These are phyloP conservation scores for Phodopus roborovskii DNA, from an alignment of 2,113 vertebrate genomes.

Conservation along the genomic window DNA sequence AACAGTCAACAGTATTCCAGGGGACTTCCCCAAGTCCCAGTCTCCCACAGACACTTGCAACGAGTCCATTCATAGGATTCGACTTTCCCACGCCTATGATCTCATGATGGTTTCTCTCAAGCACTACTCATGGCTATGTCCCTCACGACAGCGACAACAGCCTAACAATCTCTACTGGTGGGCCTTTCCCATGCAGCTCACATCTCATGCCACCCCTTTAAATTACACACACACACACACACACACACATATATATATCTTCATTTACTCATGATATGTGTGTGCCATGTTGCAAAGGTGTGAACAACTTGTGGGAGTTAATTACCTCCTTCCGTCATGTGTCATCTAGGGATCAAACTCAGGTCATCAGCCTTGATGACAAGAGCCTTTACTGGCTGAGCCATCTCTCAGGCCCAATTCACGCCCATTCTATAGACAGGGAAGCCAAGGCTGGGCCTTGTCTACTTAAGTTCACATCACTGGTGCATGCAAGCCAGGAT, in stretches of 20 bases:
- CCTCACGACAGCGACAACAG: not conserved
- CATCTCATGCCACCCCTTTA: accelerated
- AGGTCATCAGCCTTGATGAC: not conserved
- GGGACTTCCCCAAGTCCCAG: not conserved
- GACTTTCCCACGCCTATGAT: accelerated
- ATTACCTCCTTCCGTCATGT: not conserved
- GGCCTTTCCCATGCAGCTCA: not conserved
- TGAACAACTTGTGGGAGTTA: not conserved
- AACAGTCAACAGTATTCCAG: not conserved
- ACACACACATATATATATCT: too few species aligned
- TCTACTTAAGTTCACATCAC: not conserved
- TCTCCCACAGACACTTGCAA: not conserved
- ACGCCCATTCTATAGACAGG: not conserved
- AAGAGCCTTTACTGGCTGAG: not conserved
- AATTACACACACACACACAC: too few species aligned
- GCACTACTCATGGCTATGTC: accelerated
- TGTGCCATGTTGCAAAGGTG: not conserved
- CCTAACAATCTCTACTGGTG: not conserved
- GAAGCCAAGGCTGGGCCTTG: not conserved
- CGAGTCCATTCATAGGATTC: not conserved
- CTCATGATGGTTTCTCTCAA: not conserved
- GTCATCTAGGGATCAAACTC: not conserved
- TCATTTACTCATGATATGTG: not conserved
- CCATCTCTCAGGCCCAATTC: not conserved
- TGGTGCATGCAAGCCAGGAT: accelerated